Base-by-base conservation (phyloP, 2,888 invertebrate species). In the Cecidostiba fungosa region DNA sequence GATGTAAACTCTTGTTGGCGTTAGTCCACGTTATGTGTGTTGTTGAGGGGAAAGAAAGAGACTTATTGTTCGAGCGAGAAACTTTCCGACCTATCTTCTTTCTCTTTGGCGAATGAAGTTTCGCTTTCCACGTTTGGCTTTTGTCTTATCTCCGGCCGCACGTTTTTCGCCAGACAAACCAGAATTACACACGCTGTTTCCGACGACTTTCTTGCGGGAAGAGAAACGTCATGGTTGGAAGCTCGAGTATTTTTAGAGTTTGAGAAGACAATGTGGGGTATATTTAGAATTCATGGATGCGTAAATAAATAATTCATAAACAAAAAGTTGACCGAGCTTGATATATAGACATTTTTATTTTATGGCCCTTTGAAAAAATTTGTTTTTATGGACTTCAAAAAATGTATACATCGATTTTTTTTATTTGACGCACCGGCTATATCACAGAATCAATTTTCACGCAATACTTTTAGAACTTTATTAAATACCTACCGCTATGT, bases 61-160 rank as follows among this genome's bases (percentile, higher is more conserved):
- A 59, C 54, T 59, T 23, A 59, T 59, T 59, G 54, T 59, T 59
- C 54, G 54, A 59, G 54, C 54, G 54, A 8, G 19, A 59, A 59
- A 59, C 5, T 50, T 50, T 50, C 50, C 50, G 47, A 50, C 47
- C 14, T 50, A 50, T 50, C 54, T 54, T 54, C 19, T 19, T 16
- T 19, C 54, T 16, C n/a, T 16, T 19, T 54, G 54, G 19, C 54
- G 54, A 54, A 16, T 54, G n/a, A 59, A 59, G n/a, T 59, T 59
- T 23, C 43, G 12, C 43, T 43, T 43, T 10, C 2, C 43, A 43
- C 12, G 43, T 43, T 23, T 8, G 54, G n/a, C 54, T 59, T 59
- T 59, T n/a, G 54, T 59, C 54, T 59, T 59, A 59, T 59, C 54
- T 59, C 8, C 6, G 54, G 54, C n/a, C n/a, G 0, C 54, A 59